These are phyloP conservation scores for Epicauta chinensis DNA, from an alignment of 1,140 invertebrate genomes.

Conservation along the genomic window DNA sequence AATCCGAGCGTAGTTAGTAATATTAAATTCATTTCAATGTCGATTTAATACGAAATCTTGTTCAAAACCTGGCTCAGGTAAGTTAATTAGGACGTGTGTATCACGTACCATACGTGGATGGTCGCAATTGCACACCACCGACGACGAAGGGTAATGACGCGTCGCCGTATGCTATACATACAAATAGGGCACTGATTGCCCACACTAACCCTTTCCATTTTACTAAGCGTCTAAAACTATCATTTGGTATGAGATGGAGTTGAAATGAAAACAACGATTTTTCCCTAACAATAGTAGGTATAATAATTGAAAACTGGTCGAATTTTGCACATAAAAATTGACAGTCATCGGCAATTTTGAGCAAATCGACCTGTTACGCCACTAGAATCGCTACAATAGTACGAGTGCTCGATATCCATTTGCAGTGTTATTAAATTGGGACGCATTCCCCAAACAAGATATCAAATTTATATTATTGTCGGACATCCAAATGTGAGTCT, in stretches of 20 bases:
- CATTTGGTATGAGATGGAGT: too few species aligned
- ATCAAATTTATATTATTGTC: constrained; percentile 17
- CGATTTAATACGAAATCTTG: constrained; percentile 24
- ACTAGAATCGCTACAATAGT: constrained; percentile 7
- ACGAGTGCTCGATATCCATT: constrained; percentile 12
- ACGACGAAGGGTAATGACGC: constrained; percentile 19
- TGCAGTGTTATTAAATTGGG: constrained; percentile 14
- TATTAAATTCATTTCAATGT: constrained; percentile 20
- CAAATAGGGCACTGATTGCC: constrained; percentile 24
- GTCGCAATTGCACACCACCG: constrained; percentile 2
- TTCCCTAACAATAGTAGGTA: too few species aligned
- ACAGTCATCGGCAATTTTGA: constrained; percentile 15
- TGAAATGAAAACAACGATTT: too few species aligned
- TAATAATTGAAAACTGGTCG: too few species aligned
- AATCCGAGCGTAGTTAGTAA: constrained; percentile 7
- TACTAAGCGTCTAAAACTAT: too few species aligned
- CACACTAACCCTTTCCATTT: constrained; percentile 14
- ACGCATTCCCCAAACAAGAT: constrained; percentile 15
- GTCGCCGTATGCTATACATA: constrained; percentile 21
- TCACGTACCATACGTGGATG: constrained; percentile 28
- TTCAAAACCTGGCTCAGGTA: constrained; percentile 23
- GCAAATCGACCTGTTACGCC: constrained; percentile 10
- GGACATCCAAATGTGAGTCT: neutral
- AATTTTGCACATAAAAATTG: constrained; percentile 10
- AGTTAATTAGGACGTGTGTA: constrained; percentile 31